These are phyloP conservation scores for Hemithea aestivaria DNA, from an alignment of 2,888 invertebrate species.

Conservation along the genomic window DNA sequence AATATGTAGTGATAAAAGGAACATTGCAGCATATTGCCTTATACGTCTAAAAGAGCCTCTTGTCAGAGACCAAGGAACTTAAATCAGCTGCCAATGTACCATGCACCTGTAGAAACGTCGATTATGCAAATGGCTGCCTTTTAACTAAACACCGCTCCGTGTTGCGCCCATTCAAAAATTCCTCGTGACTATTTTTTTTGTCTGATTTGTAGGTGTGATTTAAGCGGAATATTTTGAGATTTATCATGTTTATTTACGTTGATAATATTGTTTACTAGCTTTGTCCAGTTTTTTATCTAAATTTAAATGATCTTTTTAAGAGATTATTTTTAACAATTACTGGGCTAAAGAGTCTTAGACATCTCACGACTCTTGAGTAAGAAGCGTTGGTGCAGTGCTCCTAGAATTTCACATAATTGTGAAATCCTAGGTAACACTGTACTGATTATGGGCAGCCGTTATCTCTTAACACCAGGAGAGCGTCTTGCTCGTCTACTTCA, in stretches of 20 bases:
- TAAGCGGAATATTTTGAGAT: neutral
- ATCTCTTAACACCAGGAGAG: too few species aligned
- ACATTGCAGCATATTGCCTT: constrained; percentile 59
- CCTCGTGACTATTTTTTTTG: constrained; percentile 29
- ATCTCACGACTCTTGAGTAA: too few species aligned
- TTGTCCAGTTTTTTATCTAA: too few species aligned
- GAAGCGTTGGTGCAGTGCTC: too few species aligned
- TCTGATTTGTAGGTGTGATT: constrained; percentile 7
- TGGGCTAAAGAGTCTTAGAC: too few species aligned
- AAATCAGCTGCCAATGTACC: constrained; percentile 67
- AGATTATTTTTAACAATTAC: too few species aligned
- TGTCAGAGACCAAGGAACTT: constrained; percentile 61
- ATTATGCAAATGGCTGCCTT: constrained; percentile 71
- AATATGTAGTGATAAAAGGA: constrained; percentile 69
- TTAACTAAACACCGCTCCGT: constrained; percentile 63
- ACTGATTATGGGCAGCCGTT: too few species aligned
- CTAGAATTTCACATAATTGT: too few species aligned
- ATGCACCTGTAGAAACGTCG: constrained; percentile 74
- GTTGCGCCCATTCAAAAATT: constrained; percentile 47
- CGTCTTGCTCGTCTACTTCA: too few species aligned
- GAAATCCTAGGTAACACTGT: too few species aligned
- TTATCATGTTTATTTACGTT: neutral
- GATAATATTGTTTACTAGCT: too few species aligned
- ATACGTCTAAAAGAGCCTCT: constrained; percentile 57
- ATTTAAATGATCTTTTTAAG: too few species aligned